Conservation (phyloP, 1,140 invertebrate species). For the Acyrthosiphon pisum region DNA sequence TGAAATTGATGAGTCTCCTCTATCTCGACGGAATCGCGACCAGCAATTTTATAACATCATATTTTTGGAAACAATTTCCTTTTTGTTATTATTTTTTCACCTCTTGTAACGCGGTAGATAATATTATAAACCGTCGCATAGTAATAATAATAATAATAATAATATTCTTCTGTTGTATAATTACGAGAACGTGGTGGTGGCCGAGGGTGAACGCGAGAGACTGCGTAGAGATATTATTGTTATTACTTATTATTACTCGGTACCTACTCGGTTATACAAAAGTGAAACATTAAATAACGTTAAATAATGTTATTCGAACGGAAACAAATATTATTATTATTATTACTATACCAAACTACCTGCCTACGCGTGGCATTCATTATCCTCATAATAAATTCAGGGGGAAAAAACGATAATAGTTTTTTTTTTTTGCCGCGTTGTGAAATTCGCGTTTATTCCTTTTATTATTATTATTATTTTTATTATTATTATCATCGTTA, state of each 20-base stretch:
- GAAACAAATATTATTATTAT: slow-evolving; percentile 16
- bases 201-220: background rate
- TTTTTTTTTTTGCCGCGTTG: background rate
- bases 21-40: background rate
- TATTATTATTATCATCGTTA: background rate
- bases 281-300: slow-evolving; percentile 7
- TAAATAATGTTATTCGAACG: slow-evolving; percentile 16
- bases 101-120: background rate
- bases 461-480: background rate
- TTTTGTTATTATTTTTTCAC: background rate
- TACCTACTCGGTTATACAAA: background rate
- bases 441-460: background rate
- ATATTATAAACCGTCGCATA: background rate
- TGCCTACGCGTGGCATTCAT: background rate
- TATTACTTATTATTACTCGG: background rate
- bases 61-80: background rate
- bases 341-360: background rate
- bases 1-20: background rate
- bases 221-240: background rate
- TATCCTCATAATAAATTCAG: slow-evolving; percentile 13
- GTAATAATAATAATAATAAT: background rate
- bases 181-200: background rate
- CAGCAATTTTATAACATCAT: background rate
- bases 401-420: slow-evolving; percentile 7
- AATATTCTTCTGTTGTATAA: slow-evolving; percentile 1